phyloP scores from a whole-genome alignment of 2,113 vertebrate species.

The Bucco capensis region DNA sequence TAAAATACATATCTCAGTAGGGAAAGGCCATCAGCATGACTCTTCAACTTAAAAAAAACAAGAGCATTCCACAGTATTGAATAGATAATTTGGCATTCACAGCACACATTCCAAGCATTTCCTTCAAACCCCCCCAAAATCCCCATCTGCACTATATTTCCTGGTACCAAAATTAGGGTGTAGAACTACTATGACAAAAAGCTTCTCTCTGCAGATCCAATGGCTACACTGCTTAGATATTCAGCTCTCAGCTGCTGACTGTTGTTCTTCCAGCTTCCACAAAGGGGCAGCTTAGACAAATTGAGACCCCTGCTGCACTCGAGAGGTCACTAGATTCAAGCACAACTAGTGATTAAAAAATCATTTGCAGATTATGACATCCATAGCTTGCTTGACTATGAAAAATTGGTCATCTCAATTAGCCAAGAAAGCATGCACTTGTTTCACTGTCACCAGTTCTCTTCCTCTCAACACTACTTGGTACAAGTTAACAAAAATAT shows the following conservation, averaged over 20 bases:
- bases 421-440: not conserved
- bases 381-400: not conserved
- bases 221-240: not conserved
- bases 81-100: not conserved
- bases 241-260: not conserved
- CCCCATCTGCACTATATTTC: not conserved
- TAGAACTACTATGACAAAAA: not conserved
- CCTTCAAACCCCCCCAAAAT: not conserved
- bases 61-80: not conserved
- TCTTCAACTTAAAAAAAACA: not conserved
- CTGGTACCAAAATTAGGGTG: not conserved
- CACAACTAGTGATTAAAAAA: not conserved
- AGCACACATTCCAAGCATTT: not conserved
- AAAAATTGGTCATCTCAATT: not conserved
- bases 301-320: not conserved
- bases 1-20: not conserved
- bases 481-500: not conserved
- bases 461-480: not conserved
- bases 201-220: not conserved
- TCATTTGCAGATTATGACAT: not conserved
- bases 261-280: slow-evolving; percentile 9
- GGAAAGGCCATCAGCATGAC: not conserved
- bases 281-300: slow-evolving; percentile 17
- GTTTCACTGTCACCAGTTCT: not conserved
- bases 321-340: not conserved